These are phyloP conservation scores for Pharmacophagus antenor DNA, from an alignment of 2,888 invertebrate species.

Conservation along the genomic window DNA sequence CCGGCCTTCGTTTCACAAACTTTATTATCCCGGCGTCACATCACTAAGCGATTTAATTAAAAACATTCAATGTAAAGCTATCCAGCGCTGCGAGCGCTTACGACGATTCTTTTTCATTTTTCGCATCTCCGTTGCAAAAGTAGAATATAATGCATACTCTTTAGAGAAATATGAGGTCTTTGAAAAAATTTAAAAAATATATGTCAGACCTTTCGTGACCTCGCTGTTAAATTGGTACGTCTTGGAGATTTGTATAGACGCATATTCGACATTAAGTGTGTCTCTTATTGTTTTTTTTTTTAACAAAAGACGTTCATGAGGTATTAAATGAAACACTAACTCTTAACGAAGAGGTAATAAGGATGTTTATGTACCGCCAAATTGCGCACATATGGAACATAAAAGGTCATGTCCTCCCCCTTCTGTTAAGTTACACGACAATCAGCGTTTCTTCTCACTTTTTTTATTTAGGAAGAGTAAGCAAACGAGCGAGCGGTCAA, in stretches of 20 bases:
- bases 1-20: neutral
- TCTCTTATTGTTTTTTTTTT: too few species aligned
- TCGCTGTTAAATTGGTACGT: too few species aligned
- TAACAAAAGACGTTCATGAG: too few species aligned
- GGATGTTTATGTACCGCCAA: too few species aligned
- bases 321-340: too few species aligned
- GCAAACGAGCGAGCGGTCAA: too few species aligned
- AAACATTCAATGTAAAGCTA: slow-evolving; percentile 46
- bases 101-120: slow-evolving; percentile 33
- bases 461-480: too few species aligned
- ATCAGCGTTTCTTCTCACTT: too few species aligned
- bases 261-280: neutral
- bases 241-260: neutral
- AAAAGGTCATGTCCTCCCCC: too few species aligned
- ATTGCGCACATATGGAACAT: too few species aligned
- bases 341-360: too few species aligned
- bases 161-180: neutral
- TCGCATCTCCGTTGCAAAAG: slow-evolving; percentile 32
- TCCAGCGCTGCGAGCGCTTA: slow-evolving; percentile 38
- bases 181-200: neutral
- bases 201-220: neutral
- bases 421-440: too few species aligned
- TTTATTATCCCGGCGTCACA: slow-evolving; percentile 32
- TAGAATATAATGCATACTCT: slow-evolving; percentile 31
- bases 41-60: slow-evolving; percentile 51